Evolutionary conservation across 1,140 invertebrate species (phyloP).

Genomic region (Elysia chlorotica): DNA sequence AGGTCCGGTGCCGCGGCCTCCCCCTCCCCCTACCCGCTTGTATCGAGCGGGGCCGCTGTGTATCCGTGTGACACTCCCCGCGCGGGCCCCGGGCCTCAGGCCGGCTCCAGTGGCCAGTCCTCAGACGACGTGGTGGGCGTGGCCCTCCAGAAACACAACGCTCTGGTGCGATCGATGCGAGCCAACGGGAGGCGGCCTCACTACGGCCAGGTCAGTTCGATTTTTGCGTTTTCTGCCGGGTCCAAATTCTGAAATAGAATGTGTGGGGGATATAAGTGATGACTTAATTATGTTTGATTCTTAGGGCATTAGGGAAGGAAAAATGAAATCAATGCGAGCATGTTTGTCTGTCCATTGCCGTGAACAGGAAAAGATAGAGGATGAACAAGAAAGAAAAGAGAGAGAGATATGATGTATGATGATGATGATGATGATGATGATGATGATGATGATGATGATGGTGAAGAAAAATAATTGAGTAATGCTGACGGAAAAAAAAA

Average conservation of each 20-base stretch:
- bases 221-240: background rate
- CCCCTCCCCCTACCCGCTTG: background rate
- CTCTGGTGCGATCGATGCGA: constrained; percentile 25
- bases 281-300: background rate
- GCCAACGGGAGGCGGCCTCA: background rate
- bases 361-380: too few relatives aligned
- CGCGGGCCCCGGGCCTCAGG: background rate
- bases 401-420: too few relatives aligned
- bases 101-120: background rate
- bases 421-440: too few relatives aligned
- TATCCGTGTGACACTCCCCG: background rate
- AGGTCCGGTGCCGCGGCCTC: background rate
- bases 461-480: too few relatives aligned
- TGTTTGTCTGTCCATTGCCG: constrained; percentile 10
- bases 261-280: background rate
- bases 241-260: too few relatives aligned
- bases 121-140: constrained; percentile 16
- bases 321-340: too few relatives aligned
- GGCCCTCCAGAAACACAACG: constrained; percentile 26
- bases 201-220: background rate
- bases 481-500: too few relatives aligned
- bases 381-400: too few relatives aligned
- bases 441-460: too few relatives aligned
- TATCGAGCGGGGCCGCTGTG: background rate
- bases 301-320: too few relatives aligned